Evolutionary conservation across 2,888 invertebrate genomes (phyloP).

Genomic region (Harpalus rufipes): DNA sequence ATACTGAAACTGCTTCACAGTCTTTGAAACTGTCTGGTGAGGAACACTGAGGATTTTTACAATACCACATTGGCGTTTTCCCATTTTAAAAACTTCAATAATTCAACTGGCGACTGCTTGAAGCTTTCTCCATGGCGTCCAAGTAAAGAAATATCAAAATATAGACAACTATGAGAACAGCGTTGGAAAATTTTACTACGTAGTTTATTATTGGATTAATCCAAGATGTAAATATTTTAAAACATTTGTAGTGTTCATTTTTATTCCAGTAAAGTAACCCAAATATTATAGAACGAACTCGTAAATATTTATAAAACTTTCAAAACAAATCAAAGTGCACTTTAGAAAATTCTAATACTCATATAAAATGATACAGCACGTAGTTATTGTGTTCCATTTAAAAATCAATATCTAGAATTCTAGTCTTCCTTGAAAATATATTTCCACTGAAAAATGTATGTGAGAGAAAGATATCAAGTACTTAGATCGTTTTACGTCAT

Average conservation of each 20-base stretch:
- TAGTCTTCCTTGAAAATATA: conserved; percentile 10
- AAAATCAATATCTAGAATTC: conserved; percentile 20
- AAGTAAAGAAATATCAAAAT: too few relatives aligned
- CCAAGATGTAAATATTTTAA: conserved; percentile 7
- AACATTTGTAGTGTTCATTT: not conserved
- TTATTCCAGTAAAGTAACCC: not conserved
- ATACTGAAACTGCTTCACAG: too few relatives aligned
- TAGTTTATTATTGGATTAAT: too few relatives aligned
- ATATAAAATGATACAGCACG: conserved; percentile 5
- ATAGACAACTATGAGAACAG: too few relatives aligned
- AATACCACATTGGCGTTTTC: too few relatives aligned
- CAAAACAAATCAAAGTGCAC: conserved; percentile 34
- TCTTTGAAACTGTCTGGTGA: too few relatives aligned
- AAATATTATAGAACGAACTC: not conserved
- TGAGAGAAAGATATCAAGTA: not conserved
- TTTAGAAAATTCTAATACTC: conserved; percentile 29
- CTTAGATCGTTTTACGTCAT: not conserved
- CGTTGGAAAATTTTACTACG: too few relatives aligned
- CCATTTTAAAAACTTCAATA: too few relatives aligned
- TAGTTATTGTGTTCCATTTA: conserved; percentile 38
- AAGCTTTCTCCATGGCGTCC: too few relatives aligned
- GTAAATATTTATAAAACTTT: conserved; percentile 19
- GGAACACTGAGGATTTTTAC: too few relatives aligned
- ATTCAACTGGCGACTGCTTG: too few relatives aligned
- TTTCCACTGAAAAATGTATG: not conserved